phyloP scores from a whole-genome alignment of 2,888 invertebrate genomes.

The Erynnis tages region DNA sequence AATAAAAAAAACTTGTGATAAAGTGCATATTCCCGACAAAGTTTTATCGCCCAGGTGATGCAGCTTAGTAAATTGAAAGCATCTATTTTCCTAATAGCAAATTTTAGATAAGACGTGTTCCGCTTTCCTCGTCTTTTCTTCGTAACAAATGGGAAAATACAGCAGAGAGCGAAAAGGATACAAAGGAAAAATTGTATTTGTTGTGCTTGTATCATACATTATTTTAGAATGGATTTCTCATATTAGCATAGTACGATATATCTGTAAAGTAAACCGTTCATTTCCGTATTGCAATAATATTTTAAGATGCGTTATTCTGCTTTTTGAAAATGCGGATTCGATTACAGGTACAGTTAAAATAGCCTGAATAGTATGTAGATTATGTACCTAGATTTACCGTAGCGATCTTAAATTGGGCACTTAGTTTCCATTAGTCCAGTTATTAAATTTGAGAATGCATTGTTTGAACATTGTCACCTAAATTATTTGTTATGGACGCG shows the following conservation, averaged over 20 bases:
- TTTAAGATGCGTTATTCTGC: too few relatives aligned
- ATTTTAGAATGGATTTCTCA: not conserved
- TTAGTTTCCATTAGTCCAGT: too few relatives aligned
- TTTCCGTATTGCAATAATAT: too few relatives aligned
- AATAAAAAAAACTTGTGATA: not conserved
- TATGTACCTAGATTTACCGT: too few relatives aligned
- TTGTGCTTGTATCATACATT: not conserved
- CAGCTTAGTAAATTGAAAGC: slow-evolving; percentile 9
- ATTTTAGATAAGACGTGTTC: slow-evolving; percentile 5
- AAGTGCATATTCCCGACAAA: slow-evolving; percentile 1
- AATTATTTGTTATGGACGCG: too few relatives aligned
- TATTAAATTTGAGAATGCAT: too few relatives aligned
- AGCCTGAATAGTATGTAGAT: too few relatives aligned
- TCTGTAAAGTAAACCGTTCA: not conserved
- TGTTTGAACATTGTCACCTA: too few relatives aligned
- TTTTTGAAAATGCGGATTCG: too few relatives aligned
- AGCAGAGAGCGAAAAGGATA: slow-evolving; percentile 6
- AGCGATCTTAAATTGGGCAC: too few relatives aligned
- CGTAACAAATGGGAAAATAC: slow-evolving; percentile 8
- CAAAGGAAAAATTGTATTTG: not conserved
- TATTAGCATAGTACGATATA: not conserved
- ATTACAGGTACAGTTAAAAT: too few relatives aligned
- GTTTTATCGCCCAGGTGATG: slow-evolving; percentile 8
- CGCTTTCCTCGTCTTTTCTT: slow-evolving; percentile 6
- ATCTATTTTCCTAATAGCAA: slow-evolving; percentile 15